Evolutionary conservation across 2,888 invertebrate genomes (phyloP).

Genomic region (Lutraria lutraria): DNA sequence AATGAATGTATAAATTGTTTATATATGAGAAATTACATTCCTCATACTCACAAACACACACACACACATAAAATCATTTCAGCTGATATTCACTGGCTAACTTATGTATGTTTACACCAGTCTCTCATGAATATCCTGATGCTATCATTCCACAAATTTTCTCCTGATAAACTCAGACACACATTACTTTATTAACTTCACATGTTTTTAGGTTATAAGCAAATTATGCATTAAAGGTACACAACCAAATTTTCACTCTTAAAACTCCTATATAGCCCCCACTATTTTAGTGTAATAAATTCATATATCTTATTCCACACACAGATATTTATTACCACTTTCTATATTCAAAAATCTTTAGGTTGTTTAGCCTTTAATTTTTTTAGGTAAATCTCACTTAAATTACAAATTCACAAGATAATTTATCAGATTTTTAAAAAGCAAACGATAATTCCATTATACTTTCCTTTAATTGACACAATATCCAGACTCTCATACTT

Average conservation of each 20-base stretch:
- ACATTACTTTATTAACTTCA: conserved; percentile 38
- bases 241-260: not conserved
- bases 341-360: too few relatives aligned
- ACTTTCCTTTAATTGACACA: too few relatives aligned
- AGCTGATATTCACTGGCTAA: not conserved
- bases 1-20: conserved; percentile 15
- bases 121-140: conserved; percentile 7
- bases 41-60: not conserved
- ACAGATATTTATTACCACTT: too few relatives aligned
- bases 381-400: too few relatives aligned
- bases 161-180: conserved; percentile 22
- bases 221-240: conserved; percentile 18
- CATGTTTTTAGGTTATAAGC: conserved; percentile 21
- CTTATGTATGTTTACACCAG: not conserved
- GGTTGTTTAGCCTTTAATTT: too few relatives aligned
- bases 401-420: too few relatives aligned
- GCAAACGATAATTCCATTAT: too few relatives aligned
- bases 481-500: too few relatives aligned
- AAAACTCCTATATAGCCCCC: too few relatives aligned
- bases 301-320: too few relatives aligned
- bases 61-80: not conserved
- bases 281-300: too few relatives aligned
- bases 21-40: conserved; percentile 9
- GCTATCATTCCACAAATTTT: conserved; percentile 4
- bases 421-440: too few relatives aligned